Percentiles rank a stretch among this genome's conserved stretches.
Conservation (phyloP, 2,888 invertebrate species). For the Chaitophorus viminalis region DNA sequence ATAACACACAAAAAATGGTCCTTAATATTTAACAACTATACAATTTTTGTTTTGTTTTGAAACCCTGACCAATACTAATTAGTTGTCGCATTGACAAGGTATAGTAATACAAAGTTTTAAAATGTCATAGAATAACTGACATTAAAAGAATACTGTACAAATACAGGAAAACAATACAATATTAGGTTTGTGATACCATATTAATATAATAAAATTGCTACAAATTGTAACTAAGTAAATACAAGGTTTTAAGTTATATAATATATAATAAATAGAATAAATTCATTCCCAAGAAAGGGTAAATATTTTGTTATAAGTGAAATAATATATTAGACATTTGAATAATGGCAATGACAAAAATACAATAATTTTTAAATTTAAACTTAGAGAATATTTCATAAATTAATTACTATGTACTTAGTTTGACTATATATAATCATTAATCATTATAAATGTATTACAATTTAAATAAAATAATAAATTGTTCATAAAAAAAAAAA, state of each 20-base stretch:
- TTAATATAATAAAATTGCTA: no score
- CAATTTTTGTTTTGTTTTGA: no score
- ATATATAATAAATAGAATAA: background rate
- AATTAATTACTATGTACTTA: background rate
- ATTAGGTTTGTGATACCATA: no score
- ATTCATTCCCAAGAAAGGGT: background rate
- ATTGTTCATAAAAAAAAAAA: background rate
- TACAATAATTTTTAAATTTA: background rate
- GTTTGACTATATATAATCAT: background rate
- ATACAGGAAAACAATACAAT: background rate
- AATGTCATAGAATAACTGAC: background rate
- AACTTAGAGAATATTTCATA: background rate
- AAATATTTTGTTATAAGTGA: background rate
- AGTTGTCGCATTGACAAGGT: no score
- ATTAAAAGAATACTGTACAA: background rate
- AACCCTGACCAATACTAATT: no score
- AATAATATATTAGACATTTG: background rate
- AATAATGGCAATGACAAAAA: background rate
- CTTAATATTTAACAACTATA: no score
- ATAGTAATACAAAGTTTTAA: background rate
- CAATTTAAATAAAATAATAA: background rate
- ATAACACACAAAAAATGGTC: no score
- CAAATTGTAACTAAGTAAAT: no score
- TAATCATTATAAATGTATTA: background rate
- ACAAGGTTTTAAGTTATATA: background rate